A percentile compares a stretch with the other conserved stretches of the same genome.
Conservation (phyloP, 1,140 invertebrate species). For the Lordiphosa mommai region DNA sequence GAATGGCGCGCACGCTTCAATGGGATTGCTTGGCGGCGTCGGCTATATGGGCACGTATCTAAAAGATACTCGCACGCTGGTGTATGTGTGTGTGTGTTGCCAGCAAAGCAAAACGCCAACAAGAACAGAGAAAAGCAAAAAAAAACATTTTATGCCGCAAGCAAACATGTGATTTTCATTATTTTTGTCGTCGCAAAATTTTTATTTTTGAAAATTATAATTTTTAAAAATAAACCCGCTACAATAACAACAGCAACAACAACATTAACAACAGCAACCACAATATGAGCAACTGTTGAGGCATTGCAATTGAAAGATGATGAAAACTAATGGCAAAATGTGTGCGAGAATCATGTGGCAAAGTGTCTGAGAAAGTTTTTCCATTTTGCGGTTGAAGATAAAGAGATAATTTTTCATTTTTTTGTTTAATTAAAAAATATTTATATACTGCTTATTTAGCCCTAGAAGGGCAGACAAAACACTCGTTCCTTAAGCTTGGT, state of each 20-base stretch:
- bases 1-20: conserved; percentile 30
- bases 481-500: too few species aligned
- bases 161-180: conserved; percentile 76
- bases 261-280: conserved; percentile 25
- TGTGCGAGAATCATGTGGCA: too few species aligned
- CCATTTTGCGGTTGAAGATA: too few species aligned
- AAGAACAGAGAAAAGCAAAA: conserved; percentile 4
- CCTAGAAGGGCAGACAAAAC: too few species aligned
- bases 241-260: conserved; percentile 26
- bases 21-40: conserved; percentile 31
- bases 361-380: too few species aligned
- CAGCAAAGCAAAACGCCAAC: conserved; percentile 66
- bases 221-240: conserved; percentile 65
- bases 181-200: conserved; percentile 71
- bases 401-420: too few species aligned
- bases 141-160: conserved; percentile 63
- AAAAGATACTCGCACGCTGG: conserved; percentile 23
- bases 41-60: conserved; percentile 34
- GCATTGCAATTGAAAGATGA: conserved; percentile 20
- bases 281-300: neutral
- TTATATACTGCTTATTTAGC: too few species aligned
- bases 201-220: conserved; percentile 77
- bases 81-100: conserved; percentile 42
- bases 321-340: too few species aligned
- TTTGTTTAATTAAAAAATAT: too few species aligned